phyloP scores from a whole-genome alignment of 2,888 invertebrate genomes.

The Tiliacea citrago region DNA sequence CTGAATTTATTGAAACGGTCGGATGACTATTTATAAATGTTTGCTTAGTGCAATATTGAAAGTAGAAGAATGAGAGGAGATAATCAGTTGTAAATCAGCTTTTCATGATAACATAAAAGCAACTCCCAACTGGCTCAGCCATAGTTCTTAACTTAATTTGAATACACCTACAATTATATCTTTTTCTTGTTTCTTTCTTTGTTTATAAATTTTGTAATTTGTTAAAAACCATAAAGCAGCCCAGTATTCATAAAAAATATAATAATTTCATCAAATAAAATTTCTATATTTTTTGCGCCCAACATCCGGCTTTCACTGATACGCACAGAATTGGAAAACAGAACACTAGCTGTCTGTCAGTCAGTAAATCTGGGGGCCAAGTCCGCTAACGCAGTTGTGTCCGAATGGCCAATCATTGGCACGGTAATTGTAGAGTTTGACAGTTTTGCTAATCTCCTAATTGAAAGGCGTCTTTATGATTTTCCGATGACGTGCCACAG shows the following conservation, averaged over 20 bases:
- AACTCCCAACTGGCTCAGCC: not conserved
- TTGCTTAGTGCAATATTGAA: not conserved
- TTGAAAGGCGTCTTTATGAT: too few species aligned
- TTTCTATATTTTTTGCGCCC: not conserved
- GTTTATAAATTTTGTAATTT: too few species aligned
- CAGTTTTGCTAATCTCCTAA: too few species aligned
- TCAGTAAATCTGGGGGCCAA: too few species aligned
- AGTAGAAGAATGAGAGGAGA: not conserved
- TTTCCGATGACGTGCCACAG: too few species aligned
- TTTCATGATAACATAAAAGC: not conserved
- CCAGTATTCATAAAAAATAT: not conserved
- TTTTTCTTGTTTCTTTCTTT: too few species aligned
- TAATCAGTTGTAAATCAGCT: not conserved
- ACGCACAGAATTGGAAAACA: constrained; percentile 15
- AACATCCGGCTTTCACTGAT: constrained; percentile 6
- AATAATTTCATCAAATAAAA: not conserved
- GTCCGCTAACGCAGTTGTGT: too few species aligned
- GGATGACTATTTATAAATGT: too few species aligned
- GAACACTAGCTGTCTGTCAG: constrained; percentile 39
- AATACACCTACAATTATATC: too few species aligned
- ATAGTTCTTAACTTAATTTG: too few species aligned
- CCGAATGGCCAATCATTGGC: too few species aligned
- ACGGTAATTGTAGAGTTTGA: too few species aligned
- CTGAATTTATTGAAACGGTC: not conserved
- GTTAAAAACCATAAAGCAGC: not conserved